Evolutionary conservation across 1,140 invertebrate genomes (phyloP).

Genomic region (Trachymyrmex cornetzi): DNA sequence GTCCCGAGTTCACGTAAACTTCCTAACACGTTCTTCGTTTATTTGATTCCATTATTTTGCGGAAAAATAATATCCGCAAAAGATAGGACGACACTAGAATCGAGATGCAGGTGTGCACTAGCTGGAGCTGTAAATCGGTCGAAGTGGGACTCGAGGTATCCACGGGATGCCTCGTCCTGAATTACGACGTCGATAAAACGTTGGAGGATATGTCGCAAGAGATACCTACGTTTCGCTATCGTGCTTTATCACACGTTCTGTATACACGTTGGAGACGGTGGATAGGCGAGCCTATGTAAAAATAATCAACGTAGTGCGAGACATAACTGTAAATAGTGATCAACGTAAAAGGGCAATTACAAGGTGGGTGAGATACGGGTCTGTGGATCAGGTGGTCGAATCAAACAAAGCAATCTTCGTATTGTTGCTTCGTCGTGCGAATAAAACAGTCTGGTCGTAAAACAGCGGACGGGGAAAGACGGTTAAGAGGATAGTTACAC

Average conservation of each 20-base stretch:
- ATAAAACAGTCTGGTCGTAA: slow-evolving; percentile 45
- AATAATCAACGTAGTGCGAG: slow-evolving; percentile 77
- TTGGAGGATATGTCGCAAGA: slow-evolving; percentile 65
- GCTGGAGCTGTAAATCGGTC: slow-evolving; percentile 70
- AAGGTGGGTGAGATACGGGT: not conserved
- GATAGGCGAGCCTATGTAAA: not conserved
- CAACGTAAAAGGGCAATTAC: slow-evolving; percentile 73
- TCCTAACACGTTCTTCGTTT: slow-evolving; percentile 35
- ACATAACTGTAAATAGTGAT: slow-evolving; percentile 76
- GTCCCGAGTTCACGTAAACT: slow-evolving; percentile 6
- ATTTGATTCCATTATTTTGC: slow-evolving; percentile 53
- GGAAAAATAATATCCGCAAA: slow-evolving; percentile 58
- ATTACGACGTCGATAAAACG: slow-evolving; percentile 77
- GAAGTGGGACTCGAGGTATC: slow-evolving; percentile 37
- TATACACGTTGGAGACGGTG: not conserved
- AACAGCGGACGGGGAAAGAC: slow-evolving; percentile 5
- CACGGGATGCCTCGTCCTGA: slow-evolving; percentile 64
- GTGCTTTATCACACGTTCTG: slow-evolving; percentile 48
- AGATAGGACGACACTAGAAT: not conserved
- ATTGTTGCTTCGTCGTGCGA: slow-evolving; percentile 43
- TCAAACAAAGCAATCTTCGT: slow-evolving; percentile 30
- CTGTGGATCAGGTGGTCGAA: slow-evolving; percentile 17
- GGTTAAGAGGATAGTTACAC: slow-evolving; percentile 30
- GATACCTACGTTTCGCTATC: slow-evolving; percentile 62
- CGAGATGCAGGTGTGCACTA: slow-evolving; percentile 57